Percentiles rank a stretch among this genome's conserved stretches.
Evolutionary conservation across 1,140 invertebrate species (phyloP).

Genomic region (Ectropis grisescens): DNA sequence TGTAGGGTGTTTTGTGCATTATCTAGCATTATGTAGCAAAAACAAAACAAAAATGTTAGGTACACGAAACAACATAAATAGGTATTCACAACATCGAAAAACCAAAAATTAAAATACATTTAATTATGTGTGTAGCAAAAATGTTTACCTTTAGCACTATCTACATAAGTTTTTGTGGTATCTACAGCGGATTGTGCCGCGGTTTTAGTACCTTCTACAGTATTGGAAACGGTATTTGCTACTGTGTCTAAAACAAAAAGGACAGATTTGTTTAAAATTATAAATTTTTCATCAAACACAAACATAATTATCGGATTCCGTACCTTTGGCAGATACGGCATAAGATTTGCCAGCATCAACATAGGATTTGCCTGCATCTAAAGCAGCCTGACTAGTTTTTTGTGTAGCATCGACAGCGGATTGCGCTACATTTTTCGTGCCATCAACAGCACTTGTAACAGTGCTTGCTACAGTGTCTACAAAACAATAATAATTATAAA

Average conservation of each 20-base stretch:
- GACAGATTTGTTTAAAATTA: constrained; percentile 3
- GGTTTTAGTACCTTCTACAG: constrained; percentile 18
- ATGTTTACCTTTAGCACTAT: constrained; percentile 27
- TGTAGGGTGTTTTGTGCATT: constrained; percentile 38
- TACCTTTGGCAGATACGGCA: constrained; percentile 42
- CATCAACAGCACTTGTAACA: constrained; percentile 25
- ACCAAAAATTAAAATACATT: constrained; percentile 8
- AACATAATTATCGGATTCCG: too few relatives aligned
- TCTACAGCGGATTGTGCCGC: constrained; percentile 20
- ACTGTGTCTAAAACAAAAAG: constrained; percentile 21
- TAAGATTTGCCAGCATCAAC: constrained; percentile 5
- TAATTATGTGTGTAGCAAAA: too few relatives aligned
- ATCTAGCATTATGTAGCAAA: constrained; percentile 37
- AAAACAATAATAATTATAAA: constrained; percentile 11
- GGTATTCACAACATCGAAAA: constrained; percentile 6
- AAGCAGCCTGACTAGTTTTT: constrained; percentile 9
- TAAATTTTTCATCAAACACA: too few relatives aligned
- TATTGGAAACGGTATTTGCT: constrained; percentile 15
- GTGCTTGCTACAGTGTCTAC: constrained; percentile 22
- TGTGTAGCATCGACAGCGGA: constrained; percentile 20
- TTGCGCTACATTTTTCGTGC: constrained; percentile 30
- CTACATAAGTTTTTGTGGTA: constrained; percentile 19
- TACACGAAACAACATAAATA: constrained; percentile 7
- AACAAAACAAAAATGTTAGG: constrained; percentile 15
- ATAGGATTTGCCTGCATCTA: too few relatives aligned